phyloP scores from a whole-genome alignment of 2,797 vertebrate genomes.

The Phataginus tetradactyla region DNA sequence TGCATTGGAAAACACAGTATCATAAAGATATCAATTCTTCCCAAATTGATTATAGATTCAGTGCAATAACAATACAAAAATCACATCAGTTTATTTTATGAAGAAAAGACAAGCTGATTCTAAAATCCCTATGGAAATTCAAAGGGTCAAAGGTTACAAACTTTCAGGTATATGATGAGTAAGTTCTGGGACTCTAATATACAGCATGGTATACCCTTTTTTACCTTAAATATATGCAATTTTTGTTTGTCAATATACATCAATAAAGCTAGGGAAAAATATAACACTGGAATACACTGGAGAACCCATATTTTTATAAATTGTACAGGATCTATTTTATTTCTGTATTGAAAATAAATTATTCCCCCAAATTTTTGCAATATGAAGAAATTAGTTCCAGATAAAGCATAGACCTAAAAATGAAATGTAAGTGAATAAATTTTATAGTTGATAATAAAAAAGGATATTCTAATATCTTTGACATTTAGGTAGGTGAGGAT shows the following conservation, averaged over 20 bases:
- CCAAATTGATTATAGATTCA: neutral
- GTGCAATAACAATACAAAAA: neutral
- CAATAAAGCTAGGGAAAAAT: neutral
- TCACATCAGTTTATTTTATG: neutral
- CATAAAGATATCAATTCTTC: neutral
- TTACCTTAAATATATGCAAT: neutral
- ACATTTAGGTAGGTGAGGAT: neutral
- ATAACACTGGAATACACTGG: neutral
- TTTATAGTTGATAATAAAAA: conserved; percentile 23
- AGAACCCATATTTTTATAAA: neutral
- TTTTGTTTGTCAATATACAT: neutral
- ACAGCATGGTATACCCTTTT: neutral
- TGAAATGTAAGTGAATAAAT: neutral
- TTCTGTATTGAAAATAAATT: neutral
- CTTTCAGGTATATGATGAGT: neutral
- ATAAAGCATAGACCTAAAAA: neutral
- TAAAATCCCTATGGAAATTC: conserved; percentile 31
- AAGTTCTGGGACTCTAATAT: neutral
- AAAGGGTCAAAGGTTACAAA: neutral
- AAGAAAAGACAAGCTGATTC: conserved; percentile 1
- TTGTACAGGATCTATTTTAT: neutral
- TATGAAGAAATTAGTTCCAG: conserved; percentile 16
- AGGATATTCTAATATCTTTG: neutral
- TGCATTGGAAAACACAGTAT: neutral
- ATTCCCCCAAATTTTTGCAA: neutral